A percentile compares a stretch with the other conserved stretches of the same genome.
Evolutionary conservation across 2,113 vertebrate species (phyloP).

Genomic region (Platichthys stellatus): DNA sequence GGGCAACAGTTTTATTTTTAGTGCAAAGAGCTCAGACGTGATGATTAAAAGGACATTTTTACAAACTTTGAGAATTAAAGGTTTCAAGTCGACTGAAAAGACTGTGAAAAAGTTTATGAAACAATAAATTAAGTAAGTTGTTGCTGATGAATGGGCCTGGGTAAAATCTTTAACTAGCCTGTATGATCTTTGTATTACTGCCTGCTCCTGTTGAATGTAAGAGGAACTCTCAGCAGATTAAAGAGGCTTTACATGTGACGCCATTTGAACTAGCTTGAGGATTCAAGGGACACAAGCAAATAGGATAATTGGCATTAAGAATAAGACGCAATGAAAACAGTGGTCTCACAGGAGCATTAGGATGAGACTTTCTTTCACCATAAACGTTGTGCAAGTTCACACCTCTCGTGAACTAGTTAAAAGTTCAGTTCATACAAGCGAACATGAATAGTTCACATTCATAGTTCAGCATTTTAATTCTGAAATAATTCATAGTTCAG

Average conservation of each 20-base stretch:
- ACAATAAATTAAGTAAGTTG: no score
- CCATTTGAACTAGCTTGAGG: neutral
- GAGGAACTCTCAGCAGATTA: neutral
- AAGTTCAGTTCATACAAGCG: no score
- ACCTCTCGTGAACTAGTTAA: no score
- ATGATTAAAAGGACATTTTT: neutral
- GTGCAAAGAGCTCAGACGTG: neutral
- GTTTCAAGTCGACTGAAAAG: no score
- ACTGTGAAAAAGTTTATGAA: no score
- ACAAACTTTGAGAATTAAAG: neutral
- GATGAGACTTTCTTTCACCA: neutral
- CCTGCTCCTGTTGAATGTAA: neutral
- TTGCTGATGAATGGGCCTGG: no score
- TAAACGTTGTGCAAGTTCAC: no score
- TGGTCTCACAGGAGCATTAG: neutral
- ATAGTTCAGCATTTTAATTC: no score
- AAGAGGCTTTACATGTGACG: neutral
- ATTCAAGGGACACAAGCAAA: neutral
- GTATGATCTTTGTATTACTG: neutral
- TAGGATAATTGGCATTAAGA: conserved; percentile 2
- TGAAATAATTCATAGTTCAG: no score
- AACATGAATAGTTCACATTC: no score
- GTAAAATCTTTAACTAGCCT: neutral
- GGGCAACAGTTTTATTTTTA: no score
- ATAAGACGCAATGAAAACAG: neutral